Evolutionary conservation across 1,140 invertebrate genomes (phyloP), one percentile per base, ranked within the genome.

Genomic region (Holcopasites calliopsidis): DNA sequence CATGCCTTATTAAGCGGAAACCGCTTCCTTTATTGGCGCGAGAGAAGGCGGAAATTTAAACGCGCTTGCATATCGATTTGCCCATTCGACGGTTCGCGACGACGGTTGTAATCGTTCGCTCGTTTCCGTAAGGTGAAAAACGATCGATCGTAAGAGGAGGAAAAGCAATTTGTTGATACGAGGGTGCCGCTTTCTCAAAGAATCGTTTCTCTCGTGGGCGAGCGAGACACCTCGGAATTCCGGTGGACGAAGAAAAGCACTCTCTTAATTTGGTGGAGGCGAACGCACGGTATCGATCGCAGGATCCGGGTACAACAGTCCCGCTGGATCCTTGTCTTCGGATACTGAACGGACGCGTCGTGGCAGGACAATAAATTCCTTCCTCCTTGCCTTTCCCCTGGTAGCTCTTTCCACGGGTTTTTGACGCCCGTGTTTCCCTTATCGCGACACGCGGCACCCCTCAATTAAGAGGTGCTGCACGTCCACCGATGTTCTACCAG

Each of bases 1-100:
- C 13, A 28, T 44, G 54, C 87, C 89, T 90, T 90, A 89, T 89
- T 87, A 88, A 87, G 85, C 90, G 89, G 90, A 90, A 90, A 90
- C 84, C 85, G 86, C 88, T 82, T 79, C 85, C 88, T 91, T 91
- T 89, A 90, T 90, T 88, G 87, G 82, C 76, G 79, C 80, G 68
- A 68, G 70, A 58, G 62, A 62, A 55, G 35, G 0, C 4, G 7
- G 38, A 26, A 7, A 18, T 49, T 49, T 28, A 28, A 1, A 18
- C 55, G 64, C 52, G 47, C 4, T 40, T 47, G 28, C 57, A 26
- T 28, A 40, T 77, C 69, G 42, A 55, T 8, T 3, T n/a, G n/a
- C n/a, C n/a, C n/a, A n/a, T n/a, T n/a, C n/a, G n/a, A n/a, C n/a
- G n/a, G n/a, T n/a, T n/a, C n/a, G n/a, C n/a, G n/a, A n/a, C n/a